Base-by-base conservation (phyloP, 2,113 vertebrate genomes). In the Cavia aperea region DNA sequence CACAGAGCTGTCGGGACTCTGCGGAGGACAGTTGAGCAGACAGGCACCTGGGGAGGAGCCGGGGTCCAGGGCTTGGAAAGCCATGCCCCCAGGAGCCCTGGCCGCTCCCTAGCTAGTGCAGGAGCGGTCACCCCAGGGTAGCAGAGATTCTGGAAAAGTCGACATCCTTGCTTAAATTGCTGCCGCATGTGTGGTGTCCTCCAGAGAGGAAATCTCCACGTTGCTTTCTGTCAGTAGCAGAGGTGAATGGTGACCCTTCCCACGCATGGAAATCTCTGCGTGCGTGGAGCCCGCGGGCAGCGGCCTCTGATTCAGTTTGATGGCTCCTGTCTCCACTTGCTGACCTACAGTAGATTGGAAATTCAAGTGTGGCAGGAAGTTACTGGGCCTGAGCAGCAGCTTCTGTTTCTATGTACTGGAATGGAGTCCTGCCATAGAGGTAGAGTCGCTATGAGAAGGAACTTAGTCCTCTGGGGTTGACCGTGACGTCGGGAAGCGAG, bases 101-200 rank as follows among this genome's bases (percentile, higher is more conserved):
- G 0, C 9, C 0, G 1, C 84, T 95, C 83, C 79, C 51, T n/a
- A 70, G 33, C 92, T 91, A 88, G 86, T 94, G 92, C 33, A 33
- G 56, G 0, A 79, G 79, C 75, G 89, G 14, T 54, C 92, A 39
- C 77, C 87, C 90, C 36, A 14, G 81, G 16, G 79, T 75, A 58
- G 31, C 7, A 63, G 18, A 73, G 95, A 7, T 93, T 81, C 46
- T 93, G 83, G 94, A 89, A 92, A 95, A 79, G 60, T 73, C 78
- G 24, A 36, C 19, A 39, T 84, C 56, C 33, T 82, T 86, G 15
- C 51, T 94, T 81, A 68, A 36, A 36, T 63, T 75, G 54, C 56
- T 43, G 72, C 84, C 66, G n/a, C 39, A 33, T 29, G 8, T 93
- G 43, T 43, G 65, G 62, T 90, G 21, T 60, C 84, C 81, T 89